Evolutionary conservation across 2,888 invertebrate genomes (phyloP).

Genomic region (Abscondita cerata): DNA sequence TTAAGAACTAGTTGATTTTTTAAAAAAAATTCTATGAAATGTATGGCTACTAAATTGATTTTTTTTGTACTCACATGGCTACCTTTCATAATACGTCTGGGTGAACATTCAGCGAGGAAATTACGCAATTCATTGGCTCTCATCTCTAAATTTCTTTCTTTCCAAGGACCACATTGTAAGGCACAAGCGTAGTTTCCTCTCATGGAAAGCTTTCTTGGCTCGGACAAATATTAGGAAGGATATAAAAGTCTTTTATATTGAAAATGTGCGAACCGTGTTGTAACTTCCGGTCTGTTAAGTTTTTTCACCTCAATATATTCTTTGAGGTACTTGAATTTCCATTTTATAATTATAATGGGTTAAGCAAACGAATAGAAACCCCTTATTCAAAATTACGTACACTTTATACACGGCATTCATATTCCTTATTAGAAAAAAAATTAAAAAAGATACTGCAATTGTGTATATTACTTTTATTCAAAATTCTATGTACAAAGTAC

Average conservation of each 20-base stretch:
- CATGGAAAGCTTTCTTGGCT: slow-evolving; percentile 11
- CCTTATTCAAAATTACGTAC: no score
- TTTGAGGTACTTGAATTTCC: not conserved
- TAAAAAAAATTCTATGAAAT: not conserved
- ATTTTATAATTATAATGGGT: not conserved
- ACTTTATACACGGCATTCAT: not conserved
- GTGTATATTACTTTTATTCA: slow-evolving; percentile 33
- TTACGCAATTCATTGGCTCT: slow-evolving; percentile 20
- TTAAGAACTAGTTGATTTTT: not conserved
- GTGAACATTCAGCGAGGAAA: slow-evolving; percentile 21
- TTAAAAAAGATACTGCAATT: slow-evolving; percentile 29
- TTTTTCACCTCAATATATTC: slow-evolving; percentile 12
- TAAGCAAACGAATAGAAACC: slow-evolving; percentile 1
- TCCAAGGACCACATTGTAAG: slow-evolving; percentile 1
- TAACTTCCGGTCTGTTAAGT: slow-evolving; percentile 21
- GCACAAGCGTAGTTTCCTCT: slow-evolving; percentile 13
- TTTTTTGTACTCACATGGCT: slow-evolving; percentile 20
- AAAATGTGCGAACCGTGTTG: slow-evolving; percentile 35
- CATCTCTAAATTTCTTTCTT: slow-evolving; percentile 15
- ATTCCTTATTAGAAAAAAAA: not conserved
- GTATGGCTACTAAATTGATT: slow-evolving; percentile 21
- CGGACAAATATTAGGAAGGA: slow-evolving; percentile 24
- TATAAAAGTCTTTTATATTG: slow-evolving; percentile 36
- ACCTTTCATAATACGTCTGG: slow-evolving; percentile 24
- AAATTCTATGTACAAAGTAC: slow-evolving; percentile 31